Evolutionary conservation across 1,140 invertebrate species (phyloP).

Genomic region (Trachymyrmex septentrionalis): DNA sequence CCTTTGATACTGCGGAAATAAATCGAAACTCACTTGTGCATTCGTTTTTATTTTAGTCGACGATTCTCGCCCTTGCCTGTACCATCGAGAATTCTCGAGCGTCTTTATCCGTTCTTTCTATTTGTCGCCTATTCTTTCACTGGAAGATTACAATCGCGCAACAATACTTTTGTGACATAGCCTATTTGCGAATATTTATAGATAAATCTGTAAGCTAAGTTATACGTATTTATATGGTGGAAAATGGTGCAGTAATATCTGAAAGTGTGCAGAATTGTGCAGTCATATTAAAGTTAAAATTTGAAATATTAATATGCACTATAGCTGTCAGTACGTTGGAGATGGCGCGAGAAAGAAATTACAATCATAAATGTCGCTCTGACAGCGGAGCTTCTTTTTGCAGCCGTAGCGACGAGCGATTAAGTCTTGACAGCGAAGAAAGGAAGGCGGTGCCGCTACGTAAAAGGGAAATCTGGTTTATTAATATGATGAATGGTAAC

Average conservation of each 20-base stretch:
- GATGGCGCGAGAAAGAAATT: conserved; percentile 38
- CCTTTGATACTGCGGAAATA: conserved; percentile 66
- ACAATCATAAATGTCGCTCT: conserved; percentile 55
- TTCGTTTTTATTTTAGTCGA: conserved; percentile 68
- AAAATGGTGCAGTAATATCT: background rate
- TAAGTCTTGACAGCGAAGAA: conserved; percentile 40
- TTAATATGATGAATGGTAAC: conserved; percentile 78
- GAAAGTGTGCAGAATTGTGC: background rate
- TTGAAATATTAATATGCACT: background rate
- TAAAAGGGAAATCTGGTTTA: conserved; percentile 71
- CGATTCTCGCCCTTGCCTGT: conserved; percentile 57
- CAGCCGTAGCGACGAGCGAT: conserved; percentile 38
- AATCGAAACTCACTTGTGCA: conserved; percentile 65
- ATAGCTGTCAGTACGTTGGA: background rate
- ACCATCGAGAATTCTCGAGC: conserved; percentile 59
- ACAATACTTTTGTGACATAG: conserved; percentile 34
- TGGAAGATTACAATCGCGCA: conserved; percentile 62
- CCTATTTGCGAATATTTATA: conserved; percentile 15
- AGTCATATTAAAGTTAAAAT: background rate
- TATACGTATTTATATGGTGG: background rate
- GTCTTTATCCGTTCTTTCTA: conserved; percentile 60
- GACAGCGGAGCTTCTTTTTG: conserved; percentile 41
- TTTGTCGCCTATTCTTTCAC: conserved; percentile 38
- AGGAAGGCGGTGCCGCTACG: conserved; percentile 33
- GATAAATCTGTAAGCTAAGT: background rate